Conservation (phyloP, 2,113 vertebrate species). For the Petrocephalus zakoni region DNA sequence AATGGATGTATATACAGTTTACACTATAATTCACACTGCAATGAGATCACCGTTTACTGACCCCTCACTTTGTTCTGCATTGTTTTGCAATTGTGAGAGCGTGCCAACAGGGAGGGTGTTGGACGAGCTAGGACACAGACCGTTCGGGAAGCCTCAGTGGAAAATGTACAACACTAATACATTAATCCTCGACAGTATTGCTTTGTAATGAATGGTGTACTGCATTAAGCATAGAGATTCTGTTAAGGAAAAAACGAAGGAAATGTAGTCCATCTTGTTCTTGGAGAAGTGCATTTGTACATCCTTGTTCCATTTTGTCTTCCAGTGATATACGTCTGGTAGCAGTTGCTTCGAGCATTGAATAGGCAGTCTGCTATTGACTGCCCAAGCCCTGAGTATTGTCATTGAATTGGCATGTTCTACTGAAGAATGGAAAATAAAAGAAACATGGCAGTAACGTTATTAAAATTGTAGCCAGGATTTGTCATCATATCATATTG, state of each 20-base stretch:
- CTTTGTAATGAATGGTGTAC: not conserved
- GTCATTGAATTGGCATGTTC: not conserved
- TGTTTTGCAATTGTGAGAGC: not conserved
- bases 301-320: not conserved
- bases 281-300: not conserved
- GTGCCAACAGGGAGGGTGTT: not conserved
- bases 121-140: not conserved
- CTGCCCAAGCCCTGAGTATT: not conserved
- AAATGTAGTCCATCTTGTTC: not conserved
- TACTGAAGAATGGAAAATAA: not conserved
- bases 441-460: not conserved
- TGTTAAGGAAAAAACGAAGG: not conserved
- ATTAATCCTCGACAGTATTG: not conserved
- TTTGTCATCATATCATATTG: not conserved
- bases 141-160: not conserved
- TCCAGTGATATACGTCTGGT: not conserved
- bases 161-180: not conserved
- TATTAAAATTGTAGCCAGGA: not conserved
- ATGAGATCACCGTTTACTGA: not conserved
- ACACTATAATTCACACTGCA: not conserved
- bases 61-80: not conserved
- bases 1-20: slow-evolving; percentile 4
- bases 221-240: not conserved
- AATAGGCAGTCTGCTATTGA: not conserved
- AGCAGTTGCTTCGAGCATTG: not conserved